Conservation (phyloP, 1,140 invertebrate genomes). For the Protaetia brevitarsis region DNA sequence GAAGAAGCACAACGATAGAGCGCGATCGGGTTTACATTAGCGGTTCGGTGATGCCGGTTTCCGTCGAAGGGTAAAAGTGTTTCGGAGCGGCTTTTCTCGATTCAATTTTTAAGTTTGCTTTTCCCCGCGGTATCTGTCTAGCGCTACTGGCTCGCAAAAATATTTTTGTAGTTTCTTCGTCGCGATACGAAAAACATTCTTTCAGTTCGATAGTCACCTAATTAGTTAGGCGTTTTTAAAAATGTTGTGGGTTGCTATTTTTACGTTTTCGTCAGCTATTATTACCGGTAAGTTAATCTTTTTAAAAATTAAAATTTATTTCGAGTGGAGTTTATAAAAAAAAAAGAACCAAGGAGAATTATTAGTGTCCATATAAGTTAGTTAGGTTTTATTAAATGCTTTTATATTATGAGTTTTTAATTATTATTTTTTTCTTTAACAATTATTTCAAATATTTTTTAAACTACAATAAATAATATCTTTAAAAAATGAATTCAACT, state of each 20-base stretch:
- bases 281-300: not conserved
- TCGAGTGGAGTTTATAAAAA: not conserved
- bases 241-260: not conserved
- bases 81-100: conserved; percentile 12
- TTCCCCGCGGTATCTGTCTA: conserved; percentile 18
- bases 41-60: not conserved
- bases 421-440: too few species aligned
- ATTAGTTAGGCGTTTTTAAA: not conserved
- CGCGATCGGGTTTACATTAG: not conserved
- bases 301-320: not conserved
- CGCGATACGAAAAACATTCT: not conserved
- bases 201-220: not conserved
- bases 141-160: conserved; percentile 8
- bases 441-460: too few species aligned
- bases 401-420: too few species aligned
- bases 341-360: not conserved
- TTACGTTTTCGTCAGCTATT: not conserved
- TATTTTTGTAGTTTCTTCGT: not conserved
- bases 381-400: too few species aligned
- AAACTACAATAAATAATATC: too few species aligned
- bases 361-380: too few species aligned
- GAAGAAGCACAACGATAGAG: not conserved
- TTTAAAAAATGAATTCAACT: too few species aligned
- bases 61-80: conserved; percentile 11
- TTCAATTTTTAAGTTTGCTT: not conserved